Evolutionary conservation across 2,888 invertebrate species (phyloP), one percentile per base, ranked within the genome.

Genomic region (Diarsia dahlii): DNA sequence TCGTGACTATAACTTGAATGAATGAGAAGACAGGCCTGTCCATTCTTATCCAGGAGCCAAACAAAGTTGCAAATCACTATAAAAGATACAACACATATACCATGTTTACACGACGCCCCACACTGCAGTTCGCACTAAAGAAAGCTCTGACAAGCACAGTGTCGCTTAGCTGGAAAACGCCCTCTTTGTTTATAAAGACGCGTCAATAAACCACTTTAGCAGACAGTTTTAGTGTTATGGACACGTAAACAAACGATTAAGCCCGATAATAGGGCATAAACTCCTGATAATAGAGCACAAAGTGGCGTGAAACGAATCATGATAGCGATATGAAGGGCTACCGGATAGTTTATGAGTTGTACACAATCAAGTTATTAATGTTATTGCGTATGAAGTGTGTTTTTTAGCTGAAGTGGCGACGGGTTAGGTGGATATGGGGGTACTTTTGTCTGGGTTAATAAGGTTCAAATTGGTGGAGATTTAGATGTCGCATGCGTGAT

Each of bases 201-300:
- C 76, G 39, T 81, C 86, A 88, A 92, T 92, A 92, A 92, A 93
- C 87, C 91, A 92, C 90, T 93, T 87, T 73, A 81, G 78, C 80
- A 77, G 89, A 89, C 91, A 89, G 87, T 89, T 92, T 91, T 83
- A 91, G 86, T 90, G 90, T 90, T 90, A 88, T 85, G 80, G 86
- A 87, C 89, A 89, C 89, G 92, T 92, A 92, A 93, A 93, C 91
- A 93, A 91, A 90, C 92, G 84, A 92, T 93, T 91, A 91, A 86
- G 81, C 75, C 46, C 89, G 88, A 89, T 91, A 91, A 90, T 85
- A 80, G 85, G 79, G 76, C 81, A 84, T 84, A 80, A 81, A 91
- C 84, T 81, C 76, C 58, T 88, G 87, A 89, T 91, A 91, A 91
- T 86, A 80, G 87, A 78, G 81, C 86, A 87, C 89, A 83, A 87